Evolutionary conservation across 2,113 vertebrate species (phyloP), one percentile per base, ranked within the genome.

Genomic region (Cephalopholis sonnerati): DNA sequence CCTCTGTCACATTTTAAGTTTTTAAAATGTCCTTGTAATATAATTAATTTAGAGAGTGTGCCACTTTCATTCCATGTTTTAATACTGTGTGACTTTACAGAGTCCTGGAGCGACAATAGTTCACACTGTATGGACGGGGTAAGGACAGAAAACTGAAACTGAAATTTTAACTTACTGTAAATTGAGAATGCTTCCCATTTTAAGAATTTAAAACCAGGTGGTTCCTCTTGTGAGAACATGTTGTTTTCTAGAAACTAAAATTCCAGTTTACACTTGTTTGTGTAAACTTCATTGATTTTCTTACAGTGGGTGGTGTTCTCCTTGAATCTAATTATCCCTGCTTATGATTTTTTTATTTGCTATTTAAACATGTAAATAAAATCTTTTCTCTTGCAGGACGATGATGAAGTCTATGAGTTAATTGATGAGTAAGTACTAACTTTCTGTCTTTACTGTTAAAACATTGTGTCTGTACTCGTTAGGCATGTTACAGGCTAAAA

Each of bases 371-470:
- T 64, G 4, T 8, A 74, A 70, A 69, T 65, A 22, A 77, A 74
- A 22, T 4, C 0, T 68, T 83, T 83, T 79, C 36, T 93, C 16
- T 92, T 89, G 44, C 74, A 96, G 95, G 90, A 92, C 3, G 88
- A 88, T 9, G 93, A 94, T 53, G 86, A 96, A 0, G 83, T 95
- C 48, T 96, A 96, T 59, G 95, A 96, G 62, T 72, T 70, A 61
- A 93, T 95, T 50, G 94, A 96, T 54, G 91, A 90, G 95, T 96
- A 86, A 95, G 95, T 94, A 64, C 25, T 65, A 15, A 77, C 3
- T 1, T 74, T 66, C 36, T 69, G 16, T 16, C 7, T 81, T 25
- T n/a, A 53, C 8, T 20, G 22, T 65, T 27, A n/a, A 39, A 32
- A 7, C 8, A 1, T 17, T 27, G 16, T 64, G 11, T 78, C 53